Percentiles rank a stretch among this genome's conserved stretches.
Conservation (phyloP, 2,797 vertebrate species). For the Hypotaenidia okinawae region DNA sequence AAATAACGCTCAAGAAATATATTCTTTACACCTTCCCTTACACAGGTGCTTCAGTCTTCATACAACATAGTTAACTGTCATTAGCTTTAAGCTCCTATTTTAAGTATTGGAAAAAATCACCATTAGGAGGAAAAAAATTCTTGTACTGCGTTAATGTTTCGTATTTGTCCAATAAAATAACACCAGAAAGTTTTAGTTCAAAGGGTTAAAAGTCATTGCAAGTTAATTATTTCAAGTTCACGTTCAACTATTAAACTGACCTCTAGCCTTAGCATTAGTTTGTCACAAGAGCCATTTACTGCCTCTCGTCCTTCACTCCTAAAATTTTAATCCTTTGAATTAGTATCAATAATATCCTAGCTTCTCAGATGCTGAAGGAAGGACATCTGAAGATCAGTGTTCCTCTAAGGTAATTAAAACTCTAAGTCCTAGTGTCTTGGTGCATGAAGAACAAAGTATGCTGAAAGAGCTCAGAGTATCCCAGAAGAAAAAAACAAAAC, state of each 20-base stretch:
- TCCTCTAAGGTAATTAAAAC: conserved; percentile 48
- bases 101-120: not conserved
- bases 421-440: conserved; percentile 44
- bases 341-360: conserved; percentile 36
- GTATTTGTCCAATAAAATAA: not conserved
- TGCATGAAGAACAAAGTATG: conserved; percentile 26
- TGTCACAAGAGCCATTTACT: conserved; percentile 53
- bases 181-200: not conserved
- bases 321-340: conserved; percentile 66
- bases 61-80: not conserved
- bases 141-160: not conserved
- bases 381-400: conserved; percentile 53
- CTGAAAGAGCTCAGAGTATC: conserved; percentile 8
- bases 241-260: not conserved
- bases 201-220: conserved; percentile 16
- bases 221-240: conserved; percentile 6
- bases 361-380: conserved; percentile 63
- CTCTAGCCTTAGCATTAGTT: conserved; percentile 56
- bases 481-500: not conserved
- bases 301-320: conserved; percentile 54
- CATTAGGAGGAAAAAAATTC: not conserved
- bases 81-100: not conserved
- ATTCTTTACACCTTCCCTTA: not conserved
- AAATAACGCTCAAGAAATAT: not conserved
- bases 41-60: not conserved